phyloP scores from a whole-genome alignment of 2,888 invertebrate genomes.

The Busseola fusca region DNA sequence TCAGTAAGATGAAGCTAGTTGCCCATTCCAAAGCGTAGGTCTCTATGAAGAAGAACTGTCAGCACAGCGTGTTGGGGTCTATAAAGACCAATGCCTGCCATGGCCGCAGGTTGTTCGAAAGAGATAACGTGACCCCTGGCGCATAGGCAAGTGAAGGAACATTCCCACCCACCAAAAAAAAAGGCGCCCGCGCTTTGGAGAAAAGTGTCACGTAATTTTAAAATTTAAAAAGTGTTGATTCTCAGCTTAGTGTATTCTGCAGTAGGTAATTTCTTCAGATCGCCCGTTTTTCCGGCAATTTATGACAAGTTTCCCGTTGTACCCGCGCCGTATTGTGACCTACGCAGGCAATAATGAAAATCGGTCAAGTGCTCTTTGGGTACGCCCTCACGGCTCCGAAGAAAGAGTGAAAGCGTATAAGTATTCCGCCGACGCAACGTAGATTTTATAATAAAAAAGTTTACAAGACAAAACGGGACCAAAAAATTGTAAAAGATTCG shows the following conservation, averaged over 20 bases:
- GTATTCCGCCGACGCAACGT: not conserved
- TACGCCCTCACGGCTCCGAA: not conserved
- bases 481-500: not conserved
- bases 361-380: slow-evolving; percentile 40
- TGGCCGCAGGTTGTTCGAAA: too few relatives aligned
- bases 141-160: too few relatives aligned
- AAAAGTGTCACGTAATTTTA: not conserved
- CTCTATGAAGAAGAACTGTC: too few relatives aligned
- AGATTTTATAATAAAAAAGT: not conserved
- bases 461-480: not conserved
- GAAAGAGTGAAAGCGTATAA: not conserved
- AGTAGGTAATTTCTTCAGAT: not conserved
- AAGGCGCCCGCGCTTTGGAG: not conserved
- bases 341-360: slow-evolving; percentile 18
- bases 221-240: not conserved
- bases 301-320: not conserved
- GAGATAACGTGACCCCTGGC: too few relatives aligned
- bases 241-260: not conserved
- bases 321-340: not conserved
- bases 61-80: too few relatives aligned
- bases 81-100: too few relatives aligned
- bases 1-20: too few relatives aligned
- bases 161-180: too few relatives aligned
- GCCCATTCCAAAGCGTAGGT: too few relatives aligned
- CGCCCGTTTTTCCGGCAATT: not conserved